A percentile compares a stretch with the other conserved stretches of the same genome.
phyloP scores from a whole-genome alignment of 2,113 vertebrate species.

The Pomatostomus ruficeps region DNA sequence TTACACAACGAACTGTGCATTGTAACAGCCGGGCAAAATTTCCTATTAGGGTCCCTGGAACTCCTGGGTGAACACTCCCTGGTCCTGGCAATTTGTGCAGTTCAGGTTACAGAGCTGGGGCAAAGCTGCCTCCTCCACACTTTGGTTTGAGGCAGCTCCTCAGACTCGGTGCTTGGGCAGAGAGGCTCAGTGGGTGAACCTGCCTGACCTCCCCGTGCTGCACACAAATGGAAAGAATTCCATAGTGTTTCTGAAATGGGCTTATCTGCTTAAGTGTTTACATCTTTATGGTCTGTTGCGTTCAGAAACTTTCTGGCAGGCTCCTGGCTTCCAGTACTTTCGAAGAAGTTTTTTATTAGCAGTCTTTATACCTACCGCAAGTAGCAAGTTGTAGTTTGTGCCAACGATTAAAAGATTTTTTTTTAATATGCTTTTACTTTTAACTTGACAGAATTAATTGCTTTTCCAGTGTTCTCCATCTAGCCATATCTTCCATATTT shows the following conservation, averaged over 20 bases:
- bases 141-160: neutral
- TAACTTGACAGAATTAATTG: neutral
- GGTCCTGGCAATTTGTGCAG: neutral
- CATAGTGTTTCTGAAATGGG: neutral
- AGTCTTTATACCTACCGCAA: neutral
- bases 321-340: neutral
- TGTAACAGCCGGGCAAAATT: neutral
- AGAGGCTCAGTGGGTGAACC: neutral
- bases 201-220: neutral
- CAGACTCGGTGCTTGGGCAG: neutral
- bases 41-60: fast-evolving
- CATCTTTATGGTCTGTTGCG: neutral
- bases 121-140: neutral
- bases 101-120: neutral
- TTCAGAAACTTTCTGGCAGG: neutral
- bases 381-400: neutral
- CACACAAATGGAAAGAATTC: conserved; percentile 34
- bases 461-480: neutral
- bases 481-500: neutral
- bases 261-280: conserved; percentile 1
- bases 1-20: fast-evolving
- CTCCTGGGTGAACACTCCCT: neutral
- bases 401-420: neutral
- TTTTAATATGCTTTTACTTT: neutral
- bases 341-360: neutral